A percentile compares a stretch with the other conserved stretches of the same genome.
These are phyloP conservation scores for Siniperca scherzeri DNA, from an alignment of 2,797 vertebrate genomes.

Conservation along the genomic window DNA sequence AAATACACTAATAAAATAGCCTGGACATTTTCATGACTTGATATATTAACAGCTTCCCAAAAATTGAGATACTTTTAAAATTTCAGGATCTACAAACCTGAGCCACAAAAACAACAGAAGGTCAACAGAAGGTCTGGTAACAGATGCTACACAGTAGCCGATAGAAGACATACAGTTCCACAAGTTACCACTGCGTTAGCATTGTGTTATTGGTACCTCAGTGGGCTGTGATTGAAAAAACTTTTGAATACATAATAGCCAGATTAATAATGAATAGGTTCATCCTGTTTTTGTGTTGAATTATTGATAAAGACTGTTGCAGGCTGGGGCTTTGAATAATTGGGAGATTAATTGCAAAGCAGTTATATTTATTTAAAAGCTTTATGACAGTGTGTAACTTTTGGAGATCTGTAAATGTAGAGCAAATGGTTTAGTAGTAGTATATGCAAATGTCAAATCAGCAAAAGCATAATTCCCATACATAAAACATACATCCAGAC, in stretches of 20 bases:
- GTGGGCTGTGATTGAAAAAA: conserved; percentile 21
- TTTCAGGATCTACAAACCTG: conserved; percentile 82
- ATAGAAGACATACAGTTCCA: conserved; percentile 50
- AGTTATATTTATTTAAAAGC: conserved; percentile 40
- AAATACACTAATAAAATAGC: conserved; percentile 94
- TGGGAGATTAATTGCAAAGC: conserved; percentile 46
- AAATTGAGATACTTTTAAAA: conserved; percentile 82
- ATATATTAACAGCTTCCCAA: conserved; percentile 82
- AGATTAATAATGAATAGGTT: conserved; percentile 53
- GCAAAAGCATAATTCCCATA: conserved; percentile 35
- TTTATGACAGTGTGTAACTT: conserved; percentile 38
- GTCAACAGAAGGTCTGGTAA: conserved; percentile 70
- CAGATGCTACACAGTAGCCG: conserved; percentile 91
- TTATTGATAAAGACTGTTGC: conserved; percentile 45
- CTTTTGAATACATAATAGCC: conserved; percentile 37
- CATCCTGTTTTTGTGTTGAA: conserved; percentile 50
- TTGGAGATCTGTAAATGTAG: conserved; percentile 42
- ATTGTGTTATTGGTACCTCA: conserved; percentile 4
- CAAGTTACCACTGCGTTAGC: conserved; percentile 29
- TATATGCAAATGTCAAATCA: conserved; percentile 45
- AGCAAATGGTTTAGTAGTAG: conserved; percentile 42
- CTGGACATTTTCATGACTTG: conserved; percentile 83
- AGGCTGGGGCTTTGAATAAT: conserved; percentile 37
- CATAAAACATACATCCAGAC: conserved; percentile 31
- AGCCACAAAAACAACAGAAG: conserved; percentile 76